phyloP scores from a whole-genome alignment of 2,888 invertebrate species.

The Dynastes maya region DNA sequence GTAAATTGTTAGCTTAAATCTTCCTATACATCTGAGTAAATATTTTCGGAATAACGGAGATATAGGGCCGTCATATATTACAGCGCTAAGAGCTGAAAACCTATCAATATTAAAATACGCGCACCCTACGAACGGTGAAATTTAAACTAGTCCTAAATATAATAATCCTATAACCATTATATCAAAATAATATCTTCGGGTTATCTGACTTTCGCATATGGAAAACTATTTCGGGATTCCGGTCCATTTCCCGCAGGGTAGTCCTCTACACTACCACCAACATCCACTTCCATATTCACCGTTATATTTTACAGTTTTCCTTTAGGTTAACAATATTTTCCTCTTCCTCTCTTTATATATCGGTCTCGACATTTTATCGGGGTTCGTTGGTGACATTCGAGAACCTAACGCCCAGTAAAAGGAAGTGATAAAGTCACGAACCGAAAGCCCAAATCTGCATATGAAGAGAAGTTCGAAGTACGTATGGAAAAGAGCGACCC shows the following conservation, averaged over 20 bases:
- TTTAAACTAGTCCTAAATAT: constrained; percentile 4
- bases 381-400: constrained; percentile 44
- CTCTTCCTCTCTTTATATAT: constrained; percentile 34
- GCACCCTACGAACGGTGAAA: background rate
- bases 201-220: constrained; percentile 38
- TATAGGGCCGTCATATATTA: too few species aligned
- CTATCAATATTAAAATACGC: constrained; percentile 9
- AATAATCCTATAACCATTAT: constrained; percentile 19
- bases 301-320: constrained; percentile 45
- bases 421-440: constrained; percentile 47
- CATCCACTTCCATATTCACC: constrained; percentile 40
- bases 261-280: constrained; percentile 30
- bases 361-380: constrained; percentile 38
- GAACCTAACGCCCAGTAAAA: constrained; percentile 44
- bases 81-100: background rate
- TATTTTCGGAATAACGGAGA: too few species aligned
- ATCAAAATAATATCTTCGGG: constrained; percentile 21
- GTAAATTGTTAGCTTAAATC: too few species aligned
- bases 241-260: constrained; percentile 40
- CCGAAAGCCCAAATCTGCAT: constrained; percentile 38
- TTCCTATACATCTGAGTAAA: too few species aligned
- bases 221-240: constrained; percentile 45
- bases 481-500: constrained; percentile 6
- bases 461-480: constrained; percentile 41
- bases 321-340: constrained; percentile 47